Conservation (phyloP, 2,113 vertebrate species). For the Colistium nudipinnis region DNA sequence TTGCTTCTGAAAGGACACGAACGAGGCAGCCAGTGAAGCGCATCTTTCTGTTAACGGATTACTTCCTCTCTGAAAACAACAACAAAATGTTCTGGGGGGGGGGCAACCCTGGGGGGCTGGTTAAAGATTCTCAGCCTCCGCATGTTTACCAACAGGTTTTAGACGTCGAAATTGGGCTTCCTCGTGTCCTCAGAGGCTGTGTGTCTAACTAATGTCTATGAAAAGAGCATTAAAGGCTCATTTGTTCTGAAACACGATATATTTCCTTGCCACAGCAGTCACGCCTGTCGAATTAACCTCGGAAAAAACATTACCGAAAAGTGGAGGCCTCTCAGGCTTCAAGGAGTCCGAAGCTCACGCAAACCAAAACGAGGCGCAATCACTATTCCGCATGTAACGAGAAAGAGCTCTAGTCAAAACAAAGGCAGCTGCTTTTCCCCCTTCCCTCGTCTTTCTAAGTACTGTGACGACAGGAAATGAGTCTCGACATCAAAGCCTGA, state of each 20-base stretch:
- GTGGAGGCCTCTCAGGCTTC: slow-evolving; percentile 38
- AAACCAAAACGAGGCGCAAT: slow-evolving; percentile 53
- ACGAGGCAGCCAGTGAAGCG: slow-evolving; percentile 61
- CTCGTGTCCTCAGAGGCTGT: slow-evolving; percentile 31
- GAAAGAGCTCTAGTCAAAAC: slow-evolving; percentile 68
- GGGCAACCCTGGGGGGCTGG: slow-evolving; percentile 40
- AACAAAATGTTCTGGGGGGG: slow-evolving; percentile 64
- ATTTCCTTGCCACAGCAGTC: slow-evolving; percentile 60
- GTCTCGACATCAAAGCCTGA: slow-evolving; percentile 71
- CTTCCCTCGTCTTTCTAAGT: slow-evolving; percentile 56
- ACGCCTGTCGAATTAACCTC: slow-evolving; percentile 50
- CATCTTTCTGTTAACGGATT: slow-evolving; percentile 71
- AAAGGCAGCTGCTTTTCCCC: slow-evolving; percentile 42
- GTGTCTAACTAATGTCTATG: slow-evolving; percentile 30
- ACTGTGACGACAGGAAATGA: slow-evolving; percentile 71
- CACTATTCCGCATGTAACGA: slow-evolving; percentile 56
- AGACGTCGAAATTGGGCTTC: slow-evolving; percentile 29
- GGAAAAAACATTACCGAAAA: slow-evolving; percentile 48
- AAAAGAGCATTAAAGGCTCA: slow-evolving; percentile 23
- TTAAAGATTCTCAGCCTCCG: slow-evolving; percentile 51
- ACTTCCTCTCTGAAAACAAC: slow-evolving; percentile 75
- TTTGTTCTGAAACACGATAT: slow-evolving; percentile 51
- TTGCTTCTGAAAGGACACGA: slow-evolving; percentile 73
- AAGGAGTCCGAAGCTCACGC: slow-evolving; percentile 56
- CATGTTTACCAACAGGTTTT: slow-evolving; percentile 40